phyloP scores from a whole-genome alignment of 2,113 vertebrate species.

The Alethe diademata region DNA sequence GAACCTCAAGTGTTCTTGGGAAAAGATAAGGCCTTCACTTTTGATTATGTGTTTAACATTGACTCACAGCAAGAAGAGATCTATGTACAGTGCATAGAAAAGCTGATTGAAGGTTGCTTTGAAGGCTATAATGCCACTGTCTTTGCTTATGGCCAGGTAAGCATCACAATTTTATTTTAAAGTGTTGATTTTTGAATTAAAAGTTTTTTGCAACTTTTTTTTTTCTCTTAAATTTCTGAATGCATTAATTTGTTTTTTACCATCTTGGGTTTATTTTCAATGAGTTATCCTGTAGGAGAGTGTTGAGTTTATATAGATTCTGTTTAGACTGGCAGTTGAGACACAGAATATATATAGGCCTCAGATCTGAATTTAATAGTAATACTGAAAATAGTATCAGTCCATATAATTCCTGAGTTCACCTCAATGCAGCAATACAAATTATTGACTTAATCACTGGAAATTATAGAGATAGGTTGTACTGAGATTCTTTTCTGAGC shows the following conservation, averaged over 20 bases:
- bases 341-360: not conserved
- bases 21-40: conserved; percentile 98
- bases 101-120: conserved; percentile 94
- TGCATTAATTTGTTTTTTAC: not conserved
- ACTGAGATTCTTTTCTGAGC: not conserved
- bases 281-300: not conserved
- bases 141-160: conserved; percentile 96
- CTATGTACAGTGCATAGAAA: conserved; percentile 89
- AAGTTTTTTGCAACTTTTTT: not conserved
- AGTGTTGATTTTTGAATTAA: not conserved
- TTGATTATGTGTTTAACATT: conserved; percentile 93
- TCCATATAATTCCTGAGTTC: not conserved
- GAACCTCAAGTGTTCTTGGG: conserved; percentile 96
- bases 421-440: not conserved
- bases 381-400: not conserved
- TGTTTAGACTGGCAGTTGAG: not conserved
- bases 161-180: not conserved
- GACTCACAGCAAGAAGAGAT: conserved; percentile 88
- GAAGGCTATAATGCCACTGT: conserved; percentile 98
- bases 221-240: not conserved
- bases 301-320: not conserved
- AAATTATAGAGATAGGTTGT: not conserved
- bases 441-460: not conserved
- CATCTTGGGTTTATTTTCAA: not conserved
- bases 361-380: not conserved